Percentiles rank a stretch among this genome's conserved stretches.
Evolutionary conservation across 1,140 invertebrate genomes (phyloP).

Genomic region (Papilio xuthus): DNA sequence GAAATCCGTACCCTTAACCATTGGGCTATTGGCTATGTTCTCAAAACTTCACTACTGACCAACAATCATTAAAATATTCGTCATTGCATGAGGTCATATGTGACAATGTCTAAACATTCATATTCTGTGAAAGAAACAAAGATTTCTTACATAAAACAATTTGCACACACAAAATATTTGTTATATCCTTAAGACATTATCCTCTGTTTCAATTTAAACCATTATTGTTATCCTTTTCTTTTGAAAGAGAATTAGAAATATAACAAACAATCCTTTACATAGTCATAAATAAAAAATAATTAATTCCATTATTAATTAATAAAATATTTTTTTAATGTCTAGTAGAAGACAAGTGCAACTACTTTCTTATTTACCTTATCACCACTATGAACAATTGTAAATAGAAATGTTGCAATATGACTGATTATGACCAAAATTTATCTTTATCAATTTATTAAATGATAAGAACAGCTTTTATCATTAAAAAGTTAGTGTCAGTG

Average conservation of each 20-base stretch:
- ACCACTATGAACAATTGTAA: not conserved
- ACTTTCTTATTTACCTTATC: too few species aligned
- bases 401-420: slow-evolving; percentile 13
- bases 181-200: too few species aligned
- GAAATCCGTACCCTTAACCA: too few species aligned
- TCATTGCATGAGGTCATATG: not conserved
- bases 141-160: not conserved
- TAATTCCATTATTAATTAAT: too few species aligned
- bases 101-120: not conserved
- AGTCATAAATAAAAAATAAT: too few species aligned
- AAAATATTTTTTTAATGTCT: too few species aligned
- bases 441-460: slow-evolving; percentile 30
- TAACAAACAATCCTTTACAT: too few species aligned
- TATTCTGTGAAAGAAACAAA: not conserved
- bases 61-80: too few species aligned
- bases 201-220: too few species aligned
- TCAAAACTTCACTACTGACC: too few species aligned
- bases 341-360: too few species aligned
- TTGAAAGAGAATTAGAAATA: not conserved
- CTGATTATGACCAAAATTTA: slow-evolving; percentile 21
- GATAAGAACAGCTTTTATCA: slow-evolving; percentile 26
- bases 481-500: slow-evolving; percentile 28
- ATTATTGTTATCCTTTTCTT: not conserved
- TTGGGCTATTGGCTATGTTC: too few species aligned
- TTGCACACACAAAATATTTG: not conserved